phyloP scores from a whole-genome alignment of 2,113 vertebrate genomes.

The Ptilonorhynchus violaceus region DNA sequence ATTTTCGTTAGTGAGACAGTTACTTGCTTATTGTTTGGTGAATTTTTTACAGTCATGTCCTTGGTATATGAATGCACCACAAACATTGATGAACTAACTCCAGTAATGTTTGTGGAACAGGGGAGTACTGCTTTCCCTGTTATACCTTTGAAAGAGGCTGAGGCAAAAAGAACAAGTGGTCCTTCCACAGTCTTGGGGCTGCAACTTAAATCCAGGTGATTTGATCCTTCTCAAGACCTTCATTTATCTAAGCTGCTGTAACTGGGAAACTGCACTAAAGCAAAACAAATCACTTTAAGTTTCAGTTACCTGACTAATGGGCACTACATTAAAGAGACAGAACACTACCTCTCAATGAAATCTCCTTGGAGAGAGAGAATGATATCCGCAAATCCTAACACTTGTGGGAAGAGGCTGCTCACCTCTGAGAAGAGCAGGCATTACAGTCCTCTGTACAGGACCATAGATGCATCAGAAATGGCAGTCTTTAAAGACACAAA shows the following conservation, averaged over 20 bases:
- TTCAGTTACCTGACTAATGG: not conserved
- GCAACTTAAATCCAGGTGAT: not conserved
- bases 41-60: not conserved
- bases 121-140: not conserved
- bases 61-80: not conserved
- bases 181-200: not conserved
- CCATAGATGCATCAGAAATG: not conserved
- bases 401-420: not conserved
- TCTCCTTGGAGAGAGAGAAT: not conserved
- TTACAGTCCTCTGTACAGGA: not conserved
- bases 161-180: not conserved
- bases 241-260: not conserved
- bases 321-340: not conserved
- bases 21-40: not conserved
- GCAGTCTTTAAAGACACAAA: not conserved
- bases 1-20: not conserved
- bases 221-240: not conserved
- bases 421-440: not conserved
- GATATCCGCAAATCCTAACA: not conserved
- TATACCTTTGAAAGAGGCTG: not conserved
- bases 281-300: not conserved
- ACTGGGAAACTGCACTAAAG: not conserved
- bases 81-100: not conserved
- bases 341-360: not conserved
- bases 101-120: not conserved